phyloP scores from a whole-genome alignment of 1,140 invertebrate species.

The Ladona fulva region DNA sequence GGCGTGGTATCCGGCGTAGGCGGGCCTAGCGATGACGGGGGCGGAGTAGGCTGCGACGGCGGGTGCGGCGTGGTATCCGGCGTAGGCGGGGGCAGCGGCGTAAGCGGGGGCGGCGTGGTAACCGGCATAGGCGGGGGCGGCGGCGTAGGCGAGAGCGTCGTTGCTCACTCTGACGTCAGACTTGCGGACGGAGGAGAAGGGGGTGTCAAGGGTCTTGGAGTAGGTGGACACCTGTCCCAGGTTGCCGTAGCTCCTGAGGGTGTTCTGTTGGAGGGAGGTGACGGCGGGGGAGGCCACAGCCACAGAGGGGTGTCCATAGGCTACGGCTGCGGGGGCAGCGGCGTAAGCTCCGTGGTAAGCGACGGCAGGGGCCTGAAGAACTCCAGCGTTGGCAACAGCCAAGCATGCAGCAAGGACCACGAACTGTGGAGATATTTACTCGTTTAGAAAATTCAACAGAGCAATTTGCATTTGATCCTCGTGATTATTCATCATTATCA shows the following conservation, averaged over 20 bases:
- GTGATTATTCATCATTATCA: too few relatives aligned
- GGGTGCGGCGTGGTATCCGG: slow-evolving; percentile 22
- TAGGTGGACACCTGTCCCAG: slow-evolving; percentile 52
- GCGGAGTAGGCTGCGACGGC: slow-evolving; percentile 43
- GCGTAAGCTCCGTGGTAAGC: slow-evolving; percentile 20
- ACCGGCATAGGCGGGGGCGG: slow-evolving; percentile 24
- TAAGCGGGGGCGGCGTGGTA: slow-evolving; percentile 22
- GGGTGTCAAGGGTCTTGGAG: slow-evolving; percentile 53
- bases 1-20: too few relatives aligned
- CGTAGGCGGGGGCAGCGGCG: slow-evolving; percentile 22
- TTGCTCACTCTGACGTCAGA: slow-evolving; percentile 53
- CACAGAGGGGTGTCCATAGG: not conserved
- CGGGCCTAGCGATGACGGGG: slow-evolving; percentile 40
- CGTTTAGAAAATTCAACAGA: too few relatives aligned
- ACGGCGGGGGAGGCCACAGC: slow-evolving; percentile 41
- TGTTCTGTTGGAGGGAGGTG: slow-evolving; percentile 50
- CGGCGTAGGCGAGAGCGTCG: slow-evolving; percentile 38
- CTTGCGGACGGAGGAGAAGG: slow-evolving; percentile 56
- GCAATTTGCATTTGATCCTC: too few relatives aligned
- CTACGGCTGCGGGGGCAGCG: slow-evolving; percentile 15
- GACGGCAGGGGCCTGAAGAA: slow-evolving; percentile 19
- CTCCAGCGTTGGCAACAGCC: slow-evolving; percentile 21
- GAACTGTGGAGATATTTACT: slow-evolving; percentile 16
- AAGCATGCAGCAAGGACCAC: slow-evolving; percentile 22
- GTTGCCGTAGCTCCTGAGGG: slow-evolving; percentile 49